These are phyloP conservation scores for Arremon aurantiirostris DNA, from an alignment of 2,797 vertebrate species.

Conservation along the genomic window DNA sequence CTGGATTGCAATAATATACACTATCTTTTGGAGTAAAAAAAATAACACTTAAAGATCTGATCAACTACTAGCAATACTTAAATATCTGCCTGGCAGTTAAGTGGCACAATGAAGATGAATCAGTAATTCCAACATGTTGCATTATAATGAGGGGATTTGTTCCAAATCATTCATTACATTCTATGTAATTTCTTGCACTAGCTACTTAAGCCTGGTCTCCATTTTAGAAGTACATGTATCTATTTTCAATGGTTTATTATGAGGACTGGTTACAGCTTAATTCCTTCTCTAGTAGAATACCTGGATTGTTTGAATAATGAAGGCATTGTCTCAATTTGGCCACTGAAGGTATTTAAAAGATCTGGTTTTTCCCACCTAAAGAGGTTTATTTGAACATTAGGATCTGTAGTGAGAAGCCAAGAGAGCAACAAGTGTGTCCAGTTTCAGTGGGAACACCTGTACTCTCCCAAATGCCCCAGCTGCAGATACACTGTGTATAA, in stretches of 20 bases:
- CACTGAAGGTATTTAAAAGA: background rate
- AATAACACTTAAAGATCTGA: background rate
- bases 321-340: conserved; percentile 15
- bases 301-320: background rate
- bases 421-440: background rate
- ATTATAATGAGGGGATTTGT: background rate
- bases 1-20: conserved; percentile 24
- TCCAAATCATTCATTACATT: background rate
- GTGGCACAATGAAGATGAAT: background rate
- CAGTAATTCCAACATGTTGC: background rate
- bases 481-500: background rate
- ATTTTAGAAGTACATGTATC: conserved; percentile 24
- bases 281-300: conserved; percentile 44
- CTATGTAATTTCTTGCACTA: conserved; percentile 41
- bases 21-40: background rate
- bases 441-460: background rate
- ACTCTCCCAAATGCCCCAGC: background rate
- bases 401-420: background rate
- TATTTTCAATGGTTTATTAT: conserved; percentile 57
- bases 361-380: background rate
- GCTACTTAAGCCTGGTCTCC: conserved; percentile 9
- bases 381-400: background rate
- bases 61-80: conserved; percentile 17
- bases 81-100: background rate
- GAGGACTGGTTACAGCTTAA: conserved; percentile 21